phyloP scores from a whole-genome alignment of 2,797 vertebrate species.

The Glyptemys insculpta region DNA sequence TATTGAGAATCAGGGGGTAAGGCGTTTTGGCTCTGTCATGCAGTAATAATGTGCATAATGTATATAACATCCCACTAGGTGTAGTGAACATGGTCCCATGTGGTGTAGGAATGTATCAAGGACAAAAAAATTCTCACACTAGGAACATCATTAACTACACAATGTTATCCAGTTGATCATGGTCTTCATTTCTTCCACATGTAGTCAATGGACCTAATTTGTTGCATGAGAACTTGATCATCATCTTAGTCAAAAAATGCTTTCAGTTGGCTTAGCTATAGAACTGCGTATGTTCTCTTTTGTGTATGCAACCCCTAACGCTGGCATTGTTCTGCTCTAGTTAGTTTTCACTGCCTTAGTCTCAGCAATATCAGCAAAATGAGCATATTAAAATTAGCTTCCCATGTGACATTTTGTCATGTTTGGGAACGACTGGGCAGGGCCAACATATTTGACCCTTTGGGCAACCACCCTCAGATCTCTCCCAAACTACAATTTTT shows the following conservation, averaged over 20 bases:
- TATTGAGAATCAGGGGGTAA: not conserved
- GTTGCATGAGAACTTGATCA: not conserved
- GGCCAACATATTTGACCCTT: fast-evolving
- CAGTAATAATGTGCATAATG: not conserved
- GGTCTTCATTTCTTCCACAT: conserved; percentile 18
- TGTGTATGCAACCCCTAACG: fast-evolving
- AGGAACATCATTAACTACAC: not conserved
- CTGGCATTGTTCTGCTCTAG: not conserved
- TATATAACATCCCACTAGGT: not conserved
- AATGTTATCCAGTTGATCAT: not conserved
- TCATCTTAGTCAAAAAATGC: not conserved
- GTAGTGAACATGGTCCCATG: not conserved
- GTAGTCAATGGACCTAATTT: conserved; percentile 4
- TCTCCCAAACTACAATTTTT: not conserved
- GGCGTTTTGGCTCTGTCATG: not conserved
- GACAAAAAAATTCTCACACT: not conserved
- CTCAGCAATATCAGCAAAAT: too few species aligned
- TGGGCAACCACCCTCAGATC: fast-evolving
- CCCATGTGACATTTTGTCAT: fast-evolving
- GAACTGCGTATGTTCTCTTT: not conserved
- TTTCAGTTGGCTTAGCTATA: not conserved
- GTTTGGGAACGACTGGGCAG: fast-evolving
- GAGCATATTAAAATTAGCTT: not conserved
- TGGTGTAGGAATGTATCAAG: not conserved
- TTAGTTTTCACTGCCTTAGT: too few species aligned